These are phyloP conservation scores for Anoura caudifer DNA, from an alignment of 2,113 vertebrate genomes.

Conservation along the genomic window DNA sequence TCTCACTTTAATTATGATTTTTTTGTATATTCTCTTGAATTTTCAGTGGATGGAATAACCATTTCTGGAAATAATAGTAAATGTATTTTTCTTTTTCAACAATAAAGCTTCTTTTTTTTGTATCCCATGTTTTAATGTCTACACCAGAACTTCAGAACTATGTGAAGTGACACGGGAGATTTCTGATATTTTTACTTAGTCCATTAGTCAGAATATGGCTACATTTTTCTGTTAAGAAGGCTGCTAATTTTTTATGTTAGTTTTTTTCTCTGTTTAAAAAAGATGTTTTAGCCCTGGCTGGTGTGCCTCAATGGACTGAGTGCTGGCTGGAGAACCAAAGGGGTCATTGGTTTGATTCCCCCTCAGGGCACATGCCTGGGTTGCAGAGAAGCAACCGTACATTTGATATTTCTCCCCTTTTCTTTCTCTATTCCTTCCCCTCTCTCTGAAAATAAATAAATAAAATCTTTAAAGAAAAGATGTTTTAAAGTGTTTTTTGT, in stretches of 20 bases:
- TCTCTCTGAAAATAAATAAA: too few relatives aligned
- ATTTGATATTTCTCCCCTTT: too few relatives aligned
- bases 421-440: too few relatives aligned
- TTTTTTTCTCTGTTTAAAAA: not conserved
- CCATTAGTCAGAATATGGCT: not conserved
- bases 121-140: not conserved
- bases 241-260: not conserved
- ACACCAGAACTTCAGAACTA: not conserved
- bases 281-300: too few relatives aligned
- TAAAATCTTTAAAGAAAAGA: not conserved
- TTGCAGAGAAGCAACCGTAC: too few relatives aligned
- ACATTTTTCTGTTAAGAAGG: not conserved
- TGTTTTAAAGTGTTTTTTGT: not conserved
- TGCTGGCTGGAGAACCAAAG: too few relatives aligned
- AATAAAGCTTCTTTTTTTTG: not conserved
- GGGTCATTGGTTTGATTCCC: too few relatives aligned
- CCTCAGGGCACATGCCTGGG: too few relatives aligned
- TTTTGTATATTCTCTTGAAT: not conserved
- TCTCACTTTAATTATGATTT: not conserved
- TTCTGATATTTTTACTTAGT: not conserved
- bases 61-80: not conserved
- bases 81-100: not conserved
- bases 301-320: too few relatives aligned
- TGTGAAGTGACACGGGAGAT: not conserved
- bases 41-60: not conserved